Evolutionary conservation across 2,113 vertebrate genomes (phyloP), one percentile per base, ranked within the genome.

Genomic region (Centropristis striata): DNA sequence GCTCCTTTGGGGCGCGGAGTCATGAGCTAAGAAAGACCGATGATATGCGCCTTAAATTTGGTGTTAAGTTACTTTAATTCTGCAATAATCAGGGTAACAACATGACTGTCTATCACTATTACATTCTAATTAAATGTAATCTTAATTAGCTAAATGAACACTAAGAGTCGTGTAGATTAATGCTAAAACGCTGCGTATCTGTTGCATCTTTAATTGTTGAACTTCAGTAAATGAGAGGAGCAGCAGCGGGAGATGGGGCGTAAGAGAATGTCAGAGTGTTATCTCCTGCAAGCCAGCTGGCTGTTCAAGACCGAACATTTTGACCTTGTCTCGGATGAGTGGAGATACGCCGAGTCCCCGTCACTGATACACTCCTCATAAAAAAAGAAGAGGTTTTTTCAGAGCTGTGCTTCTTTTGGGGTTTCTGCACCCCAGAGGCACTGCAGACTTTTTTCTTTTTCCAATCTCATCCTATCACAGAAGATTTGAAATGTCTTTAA

Each of bases 231-330:
- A 65, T 25, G 8, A 25, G 58, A 60, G 50, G 7, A 23, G 32
- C 5, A 5, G 6, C 11, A 20, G 57, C 1, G 1, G 9, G 37
- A 27, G 8, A 41, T 4, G 28, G n/a, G 11, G 8, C 4, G 58
- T 49, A 2, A 25, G 55, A 20, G 28, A 25, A 2, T 1, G 5
- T 32, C 23, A 1, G 59, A 8, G 54, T 37, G 63, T 83, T 88
- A 73, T 91, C 83, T 81, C 57, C 78, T 83, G 53, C 46, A 27
- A 46, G 55, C 37, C 89, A 80, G 78, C 85, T 80, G 86, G 42
- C 51, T 81, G 28, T 42, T 75, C 1, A 12, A 76, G 53, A 53
- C 68, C 10, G 3, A 78, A 70, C 65, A 73, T 32, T 54, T 74
- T 76, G 86, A 85, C 86, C 80, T 87, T 67, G 68, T 81, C 55